Conservation (phyloP, 92 coral and sea anemone species). For the Blastomussa wellsi region DNA sequence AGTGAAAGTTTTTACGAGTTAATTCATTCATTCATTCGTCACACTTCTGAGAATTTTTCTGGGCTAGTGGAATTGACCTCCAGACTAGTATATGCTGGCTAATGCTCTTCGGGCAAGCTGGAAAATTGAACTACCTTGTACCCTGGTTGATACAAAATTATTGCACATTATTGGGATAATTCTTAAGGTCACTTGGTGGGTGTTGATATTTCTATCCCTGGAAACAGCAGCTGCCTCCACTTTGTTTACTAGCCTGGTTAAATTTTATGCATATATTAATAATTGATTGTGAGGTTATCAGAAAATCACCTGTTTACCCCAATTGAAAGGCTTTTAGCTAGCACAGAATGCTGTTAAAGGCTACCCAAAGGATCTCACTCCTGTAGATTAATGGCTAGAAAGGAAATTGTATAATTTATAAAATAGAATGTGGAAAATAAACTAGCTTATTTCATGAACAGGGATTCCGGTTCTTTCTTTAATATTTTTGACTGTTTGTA, state of each 20-base stretch:
- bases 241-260: background rate
- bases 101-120: too few species aligned
- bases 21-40: too few species aligned
- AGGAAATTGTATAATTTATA: too few species aligned
- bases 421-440: background rate
- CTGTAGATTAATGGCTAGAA: background rate
- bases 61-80: too few species aligned
- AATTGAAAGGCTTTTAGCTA: background rate
- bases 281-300: background rate
- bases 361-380: background rate
- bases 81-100: too few species aligned
- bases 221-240: background rate
- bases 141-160: too few species aligned
- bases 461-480: background rate
- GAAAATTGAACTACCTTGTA: too few species aligned
- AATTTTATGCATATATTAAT: background rate
- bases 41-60: too few species aligned
- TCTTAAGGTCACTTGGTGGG: too few species aligned
- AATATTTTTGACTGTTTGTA: background rate
- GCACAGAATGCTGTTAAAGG: background rate
- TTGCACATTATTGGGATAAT: too few species aligned
- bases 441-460: background rate
- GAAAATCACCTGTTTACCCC: background rate
- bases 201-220: too few species aligned
- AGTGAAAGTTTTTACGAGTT: too few species aligned